Evolutionary conservation across 1,140 invertebrate species (phyloP), one percentile per base, ranked within the genome.

Genomic region (Apolygus lucorum): DNA sequence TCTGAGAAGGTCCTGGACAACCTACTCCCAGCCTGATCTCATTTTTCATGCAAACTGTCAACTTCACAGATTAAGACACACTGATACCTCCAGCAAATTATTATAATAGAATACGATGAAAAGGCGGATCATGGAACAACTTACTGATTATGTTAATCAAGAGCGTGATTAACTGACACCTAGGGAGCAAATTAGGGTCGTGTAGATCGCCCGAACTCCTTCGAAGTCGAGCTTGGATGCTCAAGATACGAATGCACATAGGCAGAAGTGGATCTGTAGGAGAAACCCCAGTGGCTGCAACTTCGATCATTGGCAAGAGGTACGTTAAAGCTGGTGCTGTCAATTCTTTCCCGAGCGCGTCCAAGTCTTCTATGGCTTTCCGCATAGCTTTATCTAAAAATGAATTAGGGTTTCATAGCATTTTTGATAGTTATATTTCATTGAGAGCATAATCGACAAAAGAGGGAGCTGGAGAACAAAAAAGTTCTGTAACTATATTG

Each of bases 111-210:
- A 42, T 42, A 17, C n/a, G n/a, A n/a, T n/a, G n/a, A n/a, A 42
- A 17, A 42, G 34, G 34, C 34, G 11, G 24, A 27, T 62, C 2
- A 27, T 26, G n/a, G 21, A 21, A 49, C 22, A 42, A 24, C 80
- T 83, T 76, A 84, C 88, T 86, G 74, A 95, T 91, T 2, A 96
- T 81, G 71, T 92, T 83, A 42, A 96, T 85, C 11, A 96, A 81
- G 21, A 94, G 78, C 59, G 87, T 80, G 73, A 95, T 87, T 82
- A 97, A 90, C 70, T 92, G 86, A 74, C 86, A 84, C 59, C 89
- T 82, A 1, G 95, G 94, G 71, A 96, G 81, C 52, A 90, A 84
- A 65, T 83, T 80, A 0, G 93, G 93, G 80, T 92, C 85, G 66
- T 85, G 82, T 54, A 84, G 76, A 0, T 78, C 73, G 68, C 82